Percentiles rank a stretch among this genome's conserved stretches.
Conservation (phyloP, 2,113 vertebrate genomes). For the Misgurnus anguillicaudatus region DNA sequence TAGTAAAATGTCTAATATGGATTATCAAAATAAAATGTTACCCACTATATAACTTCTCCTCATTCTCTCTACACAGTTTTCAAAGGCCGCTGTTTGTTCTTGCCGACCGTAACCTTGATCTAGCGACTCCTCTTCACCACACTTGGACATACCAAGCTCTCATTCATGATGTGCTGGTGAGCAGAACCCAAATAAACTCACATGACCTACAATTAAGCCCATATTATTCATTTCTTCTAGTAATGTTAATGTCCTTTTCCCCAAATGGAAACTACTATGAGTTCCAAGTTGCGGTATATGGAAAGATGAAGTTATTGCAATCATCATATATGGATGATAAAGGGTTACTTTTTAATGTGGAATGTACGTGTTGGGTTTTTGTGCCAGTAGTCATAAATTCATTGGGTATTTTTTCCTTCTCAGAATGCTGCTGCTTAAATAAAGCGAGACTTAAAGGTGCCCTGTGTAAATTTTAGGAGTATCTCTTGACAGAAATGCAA, state of each 20-base stretch:
- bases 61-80: constrained; percentile 76
- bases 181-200: constrained; percentile 49
- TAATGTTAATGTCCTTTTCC: constrained; percentile 23
- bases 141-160: constrained; percentile 99
- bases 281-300: constrained; percentile 32
- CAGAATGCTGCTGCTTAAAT: constrained; percentile 33
- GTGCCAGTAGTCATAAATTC: constrained; percentile 48
- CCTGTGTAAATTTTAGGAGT: neutral
- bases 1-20: no score
- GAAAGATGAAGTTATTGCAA: constrained; percentile 43
- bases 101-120: constrained; percentile 94
- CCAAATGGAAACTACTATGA: constrained; percentile 37
- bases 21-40: no score
- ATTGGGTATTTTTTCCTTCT: constrained; percentile 5
- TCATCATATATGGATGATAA: constrained; percentile 43
- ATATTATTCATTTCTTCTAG: constrained; percentile 21
- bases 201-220: neutral
- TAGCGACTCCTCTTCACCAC: constrained; percentile 97
- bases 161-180: constrained; percentile 98
- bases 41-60: neutral
- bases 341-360: neutral
- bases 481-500: no score
- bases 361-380: neutral
- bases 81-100: constrained; percentile 95
- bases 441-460: neutral